Evolutionary conservation across 2,888 invertebrate species (phyloP), one percentile per base, ranked within the genome.

Genomic region (Eumacrocentrus americanus): DNA sequence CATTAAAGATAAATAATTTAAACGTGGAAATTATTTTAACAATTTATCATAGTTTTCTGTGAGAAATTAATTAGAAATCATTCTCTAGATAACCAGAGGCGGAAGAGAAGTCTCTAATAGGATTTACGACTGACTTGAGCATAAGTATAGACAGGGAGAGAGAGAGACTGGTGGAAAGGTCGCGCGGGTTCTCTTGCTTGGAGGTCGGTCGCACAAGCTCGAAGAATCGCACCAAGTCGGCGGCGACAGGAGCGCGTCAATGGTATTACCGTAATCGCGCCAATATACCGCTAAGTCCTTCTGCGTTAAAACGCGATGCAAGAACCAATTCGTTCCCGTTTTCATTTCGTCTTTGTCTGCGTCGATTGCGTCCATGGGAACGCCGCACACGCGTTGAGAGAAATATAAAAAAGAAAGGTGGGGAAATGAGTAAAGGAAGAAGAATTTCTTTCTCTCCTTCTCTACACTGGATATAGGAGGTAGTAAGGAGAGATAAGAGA

Each of bases 201-300:
- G 51, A 55, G 55, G 51, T 60, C 44, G 50, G 44, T 51, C 46
- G 42, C 55, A 60, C 50, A 50, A 60, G 42, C 29, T 42, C 47
- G 12, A 29, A 48, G 54, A 53, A 59, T 29, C 40, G 47, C 20
- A n/a, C 18, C 57, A 34, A 52, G 51, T 35, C 37, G 29, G 18
- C 20, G 51, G 20, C 51, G 46, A 52, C 52, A 55, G 47, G 12
- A 34, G 25, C 55, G 62, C 63, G 63, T 59, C 65, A 61, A 65
- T 64, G 55, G 61, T 53, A 65, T 63, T 62, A 64, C 63, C 63
- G 65, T 65, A 64, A 65, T 62, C 65, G 60, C 62, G 59, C 20
- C 56, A 54, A 60, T 65, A 66, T 67, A 66, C 65, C 64, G 63
- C 62, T 66, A 65, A 61, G 56, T 60, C 59, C 58, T 23, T 47